phyloP scores from a whole-genome alignment of 2,888 invertebrate species.

The Slavum lentiscoides region DNA sequence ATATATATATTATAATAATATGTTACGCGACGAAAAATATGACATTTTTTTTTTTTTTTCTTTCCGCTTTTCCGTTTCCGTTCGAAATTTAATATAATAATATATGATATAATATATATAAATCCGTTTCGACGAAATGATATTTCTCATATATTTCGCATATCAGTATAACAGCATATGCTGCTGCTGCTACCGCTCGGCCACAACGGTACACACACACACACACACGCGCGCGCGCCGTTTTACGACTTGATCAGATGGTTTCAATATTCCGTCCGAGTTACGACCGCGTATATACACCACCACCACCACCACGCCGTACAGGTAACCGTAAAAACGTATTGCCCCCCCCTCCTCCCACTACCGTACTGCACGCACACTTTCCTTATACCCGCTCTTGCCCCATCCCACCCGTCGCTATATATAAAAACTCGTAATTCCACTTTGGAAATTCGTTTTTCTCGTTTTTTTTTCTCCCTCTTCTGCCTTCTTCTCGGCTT shows the following conservation, averaged over 20 bases:
- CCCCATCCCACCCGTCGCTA: background rate
- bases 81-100: conserved; percentile 43
- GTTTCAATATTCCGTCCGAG: conserved; percentile 48
- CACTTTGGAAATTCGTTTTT: conserved; percentile 44
- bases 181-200: conserved; percentile 12
- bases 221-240: conserved; percentile 30
- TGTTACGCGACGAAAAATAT: background rate
- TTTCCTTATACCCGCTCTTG: conserved; percentile 2
- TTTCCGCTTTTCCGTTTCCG: background rate
- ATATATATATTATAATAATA: too few species aligned
- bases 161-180: conserved; percentile 5
- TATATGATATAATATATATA: conserved; percentile 8
- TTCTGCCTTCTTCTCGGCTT: too few species aligned
- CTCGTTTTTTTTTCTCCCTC: background rate
- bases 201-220: conserved; percentile 18
- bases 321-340: conserved; percentile 51
- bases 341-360: background rate
- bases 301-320: background rate
- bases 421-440: conserved; percentile 46
- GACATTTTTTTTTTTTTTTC: background rate
- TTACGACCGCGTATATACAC: conserved; percentile 29
- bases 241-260: conserved; percentile 53
- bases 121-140: conserved; percentile 48
- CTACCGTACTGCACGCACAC: background rate
- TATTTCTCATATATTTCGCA: conserved; percentile 37